Evolutionary conservation across 92 coral and sea anemone species (phyloP).

Genomic region (Isaurus tuberculatus): DNA sequence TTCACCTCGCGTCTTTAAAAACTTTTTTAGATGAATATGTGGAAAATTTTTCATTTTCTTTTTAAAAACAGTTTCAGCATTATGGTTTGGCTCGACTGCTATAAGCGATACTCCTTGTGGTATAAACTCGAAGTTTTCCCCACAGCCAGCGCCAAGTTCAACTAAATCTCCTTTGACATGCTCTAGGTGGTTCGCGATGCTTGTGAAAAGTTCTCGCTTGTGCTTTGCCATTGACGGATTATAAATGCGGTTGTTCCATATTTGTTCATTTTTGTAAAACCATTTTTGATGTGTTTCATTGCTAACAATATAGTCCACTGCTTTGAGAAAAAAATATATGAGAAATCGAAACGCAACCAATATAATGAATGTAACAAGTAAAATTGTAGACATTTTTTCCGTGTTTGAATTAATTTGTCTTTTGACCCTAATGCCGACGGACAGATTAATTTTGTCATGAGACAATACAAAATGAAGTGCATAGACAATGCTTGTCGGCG

Average conservation of each 20-base stretch:
- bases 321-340: constrained; percentile 19
- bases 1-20: constrained; percentile 64
- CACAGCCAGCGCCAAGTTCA: constrained; percentile 81
- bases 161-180: constrained; percentile 65
- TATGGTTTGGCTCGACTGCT: constrained; percentile 68
- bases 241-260: background rate
- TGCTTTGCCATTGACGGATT: constrained; percentile 27
- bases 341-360: background rate
- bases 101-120: constrained; percentile 68
- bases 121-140: constrained; percentile 61
- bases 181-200: constrained; percentile 46
- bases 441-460: background rate
- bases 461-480: background rate
- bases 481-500: background rate
- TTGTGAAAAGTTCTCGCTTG: constrained; percentile 41
- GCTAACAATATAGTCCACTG: background rate
- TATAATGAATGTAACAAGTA: background rate
- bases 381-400: background rate
- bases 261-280: constrained; percentile 26
- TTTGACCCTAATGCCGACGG: too few species aligned
- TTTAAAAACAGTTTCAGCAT: constrained; percentile 55
- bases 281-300: constrained; percentile 33
- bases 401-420: background rate
- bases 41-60: constrained; percentile 53
- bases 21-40: constrained; percentile 61